A percentile compares a stretch with the other conserved stretches of the same genome.
phyloP scores from a whole-genome alignment of 1,140 invertebrate genomes.

The Tachypleus tridentatus region DNA sequence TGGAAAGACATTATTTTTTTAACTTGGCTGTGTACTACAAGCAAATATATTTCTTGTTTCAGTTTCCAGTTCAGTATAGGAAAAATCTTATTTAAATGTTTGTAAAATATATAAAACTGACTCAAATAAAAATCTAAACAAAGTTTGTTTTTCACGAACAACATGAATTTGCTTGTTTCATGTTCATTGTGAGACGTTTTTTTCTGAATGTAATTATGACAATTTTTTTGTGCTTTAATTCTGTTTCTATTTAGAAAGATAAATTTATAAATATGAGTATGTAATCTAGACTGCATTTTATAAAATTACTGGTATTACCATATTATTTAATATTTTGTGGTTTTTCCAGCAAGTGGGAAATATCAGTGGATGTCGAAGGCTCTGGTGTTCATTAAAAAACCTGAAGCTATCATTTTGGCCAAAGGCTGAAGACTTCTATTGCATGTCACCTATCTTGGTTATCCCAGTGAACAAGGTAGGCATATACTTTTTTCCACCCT shows the following conservation, averaged over 20 bases:
- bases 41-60: too few relatives aligned
- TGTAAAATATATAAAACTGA: too few relatives aligned
- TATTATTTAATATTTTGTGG: neutral
- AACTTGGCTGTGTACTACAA: too few relatives aligned
- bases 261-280: neutral
- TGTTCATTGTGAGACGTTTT: neutral
- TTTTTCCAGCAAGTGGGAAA: slow-evolving; percentile 17
- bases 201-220: neutral
- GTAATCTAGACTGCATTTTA: neutral
- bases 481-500: too few relatives aligned
- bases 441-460: slow-evolving; percentile 29
- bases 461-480: slow-evolving; percentile 33
- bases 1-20: too few relatives aligned
- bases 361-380: slow-evolving; percentile 18
- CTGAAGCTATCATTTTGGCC: slow-evolving; percentile 34
- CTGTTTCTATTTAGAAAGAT: neutral
- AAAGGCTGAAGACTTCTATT: slow-evolving; percentile 30
- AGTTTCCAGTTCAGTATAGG: too few relatives aligned
- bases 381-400: slow-evolving; percentile 34
- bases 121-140: too few relatives aligned
- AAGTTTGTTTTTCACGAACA: neutral
- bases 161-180: neutral
- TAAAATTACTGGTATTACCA: neutral
- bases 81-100: too few relatives aligned
- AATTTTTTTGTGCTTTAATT: neutral